phyloP scores from a whole-genome alignment of 2,888 invertebrate genomes.

The Aradus depressus region DNA sequence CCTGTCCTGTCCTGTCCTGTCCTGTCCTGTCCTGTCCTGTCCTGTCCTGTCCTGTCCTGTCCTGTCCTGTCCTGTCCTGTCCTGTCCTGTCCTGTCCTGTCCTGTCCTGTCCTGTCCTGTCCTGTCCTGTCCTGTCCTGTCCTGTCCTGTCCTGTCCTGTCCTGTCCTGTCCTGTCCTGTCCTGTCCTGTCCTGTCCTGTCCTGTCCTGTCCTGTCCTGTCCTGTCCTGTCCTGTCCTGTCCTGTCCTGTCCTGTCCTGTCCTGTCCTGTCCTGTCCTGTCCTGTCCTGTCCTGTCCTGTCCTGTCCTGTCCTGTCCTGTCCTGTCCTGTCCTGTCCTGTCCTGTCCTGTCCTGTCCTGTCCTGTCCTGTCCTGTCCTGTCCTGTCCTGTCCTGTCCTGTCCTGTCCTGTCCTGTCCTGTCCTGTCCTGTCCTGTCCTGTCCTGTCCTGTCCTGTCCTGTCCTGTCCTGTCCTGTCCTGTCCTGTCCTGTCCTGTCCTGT shows the following conservation, averaged over 20 bases:
- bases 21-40: slow-evolving; percentile 5
- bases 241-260: slow-evolving; percentile 4
- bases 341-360: slow-evolving; percentile 8
- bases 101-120: slow-evolving; percentile 1
- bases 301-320: slow-evolving; percentile 6
- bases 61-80: slow-evolving; percentile 4
- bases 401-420: slow-evolving; percentile 4
- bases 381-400: slow-evolving; percentile 5
- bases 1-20: slow-evolving; percentile 1
- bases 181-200: slow-evolving; percentile 6
- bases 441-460: slow-evolving; percentile 9
- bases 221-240: slow-evolving; percentile 4
- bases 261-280: slow-evolving; percentile 2
- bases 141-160: slow-evolving; percentile 6
- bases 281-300: slow-evolving; percentile 8
- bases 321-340: slow-evolving; percentile 6
- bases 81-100: slow-evolving; percentile 3
- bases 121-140: slow-evolving; percentile 8
- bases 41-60: slow-evolving; percentile 5
- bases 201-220: slow-evolving; percentile 7
- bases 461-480: slow-evolving; percentile 3
- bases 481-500: slow-evolving; percentile 4
- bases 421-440: slow-evolving; percentile 1
- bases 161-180: slow-evolving; percentile 8
- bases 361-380: slow-evolving; percentile 3